phyloP scores from a whole-genome alignment of 2,888 invertebrate genomes.

The Antheraea yamamai region DNA sequence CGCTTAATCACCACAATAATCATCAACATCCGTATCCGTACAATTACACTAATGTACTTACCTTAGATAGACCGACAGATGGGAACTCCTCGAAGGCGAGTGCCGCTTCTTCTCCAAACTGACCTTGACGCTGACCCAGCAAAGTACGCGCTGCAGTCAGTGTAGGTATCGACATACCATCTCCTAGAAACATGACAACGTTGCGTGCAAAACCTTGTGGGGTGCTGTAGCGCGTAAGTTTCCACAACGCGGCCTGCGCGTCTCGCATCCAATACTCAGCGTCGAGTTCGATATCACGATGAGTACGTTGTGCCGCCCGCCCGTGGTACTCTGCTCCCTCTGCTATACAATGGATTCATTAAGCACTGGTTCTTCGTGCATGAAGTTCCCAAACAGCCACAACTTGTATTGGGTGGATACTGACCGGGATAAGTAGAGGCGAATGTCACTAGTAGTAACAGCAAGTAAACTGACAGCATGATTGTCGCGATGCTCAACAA shows the following conservation, averaged over 20 bases:
- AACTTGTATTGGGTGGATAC: background rate
- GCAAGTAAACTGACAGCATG: background rate
- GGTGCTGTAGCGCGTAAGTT: constrained; percentile 46
- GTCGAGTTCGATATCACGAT: constrained; percentile 31
- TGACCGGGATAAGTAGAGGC: background rate
- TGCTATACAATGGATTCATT: constrained; percentile 13
- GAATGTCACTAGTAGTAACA: background rate
- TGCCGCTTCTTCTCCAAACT: constrained; percentile 82
- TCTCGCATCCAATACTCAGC: constrained; percentile 71
- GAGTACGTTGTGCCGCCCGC: background rate
- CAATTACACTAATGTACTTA: constrained; percentile 37
- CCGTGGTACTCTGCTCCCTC: constrained; percentile 33
- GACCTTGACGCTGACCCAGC: constrained; percentile 81
- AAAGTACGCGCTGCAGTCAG: constrained; percentile 85
- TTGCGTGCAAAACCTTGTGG: constrained; percentile 64
- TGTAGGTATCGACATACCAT: constrained; percentile 89
- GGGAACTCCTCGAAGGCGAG: constrained; percentile 85
- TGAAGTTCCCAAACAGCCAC: constrained; percentile 6
- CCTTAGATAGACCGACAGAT: constrained; percentile 84
- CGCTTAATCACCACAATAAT: too few species aligned
- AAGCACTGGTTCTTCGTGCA: background rate
- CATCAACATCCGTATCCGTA: background rate
- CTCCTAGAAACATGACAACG: constrained; percentile 87
- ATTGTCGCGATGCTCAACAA: background rate
- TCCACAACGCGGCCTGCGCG: constrained; percentile 64